phyloP scores from a whole-genome alignment of 2,113 vertebrate species.

The Scolopax mira region DNA sequence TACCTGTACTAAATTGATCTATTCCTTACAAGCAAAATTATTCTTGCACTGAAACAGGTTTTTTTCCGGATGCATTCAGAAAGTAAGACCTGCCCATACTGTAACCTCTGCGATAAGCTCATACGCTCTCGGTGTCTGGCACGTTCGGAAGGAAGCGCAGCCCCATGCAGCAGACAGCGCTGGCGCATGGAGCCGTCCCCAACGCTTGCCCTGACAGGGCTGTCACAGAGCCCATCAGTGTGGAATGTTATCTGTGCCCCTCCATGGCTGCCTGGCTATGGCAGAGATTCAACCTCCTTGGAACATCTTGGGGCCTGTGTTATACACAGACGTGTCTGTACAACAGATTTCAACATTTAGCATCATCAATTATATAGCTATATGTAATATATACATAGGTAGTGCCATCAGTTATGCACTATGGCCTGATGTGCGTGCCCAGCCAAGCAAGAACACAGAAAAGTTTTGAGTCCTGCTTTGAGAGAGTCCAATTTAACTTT shows the following conservation, averaged over 20 bases:
- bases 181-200: background rate
- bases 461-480: background rate
- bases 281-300: background rate
- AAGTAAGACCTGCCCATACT: background rate
- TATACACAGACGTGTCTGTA: background rate
- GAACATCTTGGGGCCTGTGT: background rate
- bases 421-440: background rate
- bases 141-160: background rate
- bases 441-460: background rate
- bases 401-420: background rate
- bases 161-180: background rate
- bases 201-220: background rate
- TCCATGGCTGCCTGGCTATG: accelerated
- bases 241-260: background rate
- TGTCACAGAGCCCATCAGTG: background rate
- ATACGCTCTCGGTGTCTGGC: background rate
- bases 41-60: background rate
- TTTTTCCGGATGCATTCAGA: background rate
- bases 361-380: background rate
- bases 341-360: background rate
- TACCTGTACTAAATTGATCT: background rate
- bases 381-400: accelerated
- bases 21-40: background rate
- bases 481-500: background rate
- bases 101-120: background rate